Evolutionary conservation across 2,888 invertebrate species (phyloP).

Genomic region (Ophioninae sp.): DNA sequence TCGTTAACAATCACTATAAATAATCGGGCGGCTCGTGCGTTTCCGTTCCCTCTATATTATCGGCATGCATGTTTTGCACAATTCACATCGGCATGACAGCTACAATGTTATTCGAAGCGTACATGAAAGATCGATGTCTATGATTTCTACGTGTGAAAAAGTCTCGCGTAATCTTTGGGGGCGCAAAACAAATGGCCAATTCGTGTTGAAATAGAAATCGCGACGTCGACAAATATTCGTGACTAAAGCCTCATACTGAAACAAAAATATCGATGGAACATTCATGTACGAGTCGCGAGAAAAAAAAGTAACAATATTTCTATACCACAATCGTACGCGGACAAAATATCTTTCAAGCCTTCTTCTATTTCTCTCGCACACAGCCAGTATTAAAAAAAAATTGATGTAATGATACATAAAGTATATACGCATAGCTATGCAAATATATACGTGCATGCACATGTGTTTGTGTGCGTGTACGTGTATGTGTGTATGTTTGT

Average conservation of each 20-base stretch:
- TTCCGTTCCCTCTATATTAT: constrained; percentile 65
- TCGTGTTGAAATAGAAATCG: neutral
- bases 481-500: neutral
- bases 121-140: constrained; percentile 54
- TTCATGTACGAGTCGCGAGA: constrained; percentile 59
- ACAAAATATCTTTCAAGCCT: constrained; percentile 65
- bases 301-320: constrained; percentile 43
- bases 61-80: constrained; percentile 75
- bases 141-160: neutral
- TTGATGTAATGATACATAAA: constrained; percentile 28
- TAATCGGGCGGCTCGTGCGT: constrained; percentile 56
- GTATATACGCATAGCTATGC: constrained; percentile 1
- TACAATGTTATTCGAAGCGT: constrained; percentile 58
- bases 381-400: constrained; percentile 37
- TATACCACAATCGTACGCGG: constrained; percentile 55
- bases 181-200: constrained; percentile 9
- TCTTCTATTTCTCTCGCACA: constrained; percentile 55
- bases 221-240: neutral
- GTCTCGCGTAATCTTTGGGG: constrained; percentile 26
- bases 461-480: neutral
- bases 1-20: constrained; percentile 47
- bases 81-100: constrained; percentile 65
- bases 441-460: neutral
- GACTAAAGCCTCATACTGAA: neutral
- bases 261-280: constrained; percentile 23